Evolutionary conservation across 1,140 invertebrate genomes (phyloP).

Genomic region (Anastatus disparis): DNA sequence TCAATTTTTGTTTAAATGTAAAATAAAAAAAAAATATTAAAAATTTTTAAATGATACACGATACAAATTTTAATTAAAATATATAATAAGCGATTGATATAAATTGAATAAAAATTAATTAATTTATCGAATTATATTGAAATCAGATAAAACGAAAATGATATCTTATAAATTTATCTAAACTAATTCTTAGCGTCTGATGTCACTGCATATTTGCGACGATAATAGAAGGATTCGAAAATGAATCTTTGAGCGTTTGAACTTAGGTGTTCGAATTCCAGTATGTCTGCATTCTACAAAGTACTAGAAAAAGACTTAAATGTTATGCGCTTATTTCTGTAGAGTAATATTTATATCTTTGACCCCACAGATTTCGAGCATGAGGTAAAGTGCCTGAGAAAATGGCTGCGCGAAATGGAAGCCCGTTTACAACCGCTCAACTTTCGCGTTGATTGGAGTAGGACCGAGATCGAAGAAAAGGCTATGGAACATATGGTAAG

Average conservation of each 20-base stretch:
- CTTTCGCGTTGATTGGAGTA: conserved; percentile 71
- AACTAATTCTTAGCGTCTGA: not conserved
- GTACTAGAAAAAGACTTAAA: not conserved
- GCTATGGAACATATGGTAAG: conserved; percentile 77
- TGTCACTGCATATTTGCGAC: not conserved
- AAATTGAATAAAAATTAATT: too few species aligned
- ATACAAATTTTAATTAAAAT: too few species aligned
- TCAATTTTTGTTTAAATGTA: too few species aligned
- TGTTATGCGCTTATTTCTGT: conserved; percentile 22
- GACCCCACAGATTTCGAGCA: conserved; percentile 73
- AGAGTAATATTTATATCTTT: conserved; percentile 45
- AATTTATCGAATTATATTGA: too few species aligned
- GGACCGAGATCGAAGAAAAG: conserved; percentile 75
- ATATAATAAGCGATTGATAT: too few species aligned
- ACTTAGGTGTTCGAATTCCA: conserved; percentile 27
- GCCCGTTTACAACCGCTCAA: conserved; percentile 74
- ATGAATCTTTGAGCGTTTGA: not conserved
- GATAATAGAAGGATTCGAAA: conserved; percentile 9
- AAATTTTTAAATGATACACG: too few species aligned
- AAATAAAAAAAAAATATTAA: too few species aligned
- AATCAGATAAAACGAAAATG: too few species aligned
- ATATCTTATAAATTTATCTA: too few species aligned
- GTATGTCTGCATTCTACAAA: conserved; percentile 18
- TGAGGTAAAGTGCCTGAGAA: conserved; percentile 75
- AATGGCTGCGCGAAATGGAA: conserved; percentile 73